phyloP scores from a whole-genome alignment of 2,797 vertebrate genomes.

The Hyperoplus lanceolatus region DNA sequence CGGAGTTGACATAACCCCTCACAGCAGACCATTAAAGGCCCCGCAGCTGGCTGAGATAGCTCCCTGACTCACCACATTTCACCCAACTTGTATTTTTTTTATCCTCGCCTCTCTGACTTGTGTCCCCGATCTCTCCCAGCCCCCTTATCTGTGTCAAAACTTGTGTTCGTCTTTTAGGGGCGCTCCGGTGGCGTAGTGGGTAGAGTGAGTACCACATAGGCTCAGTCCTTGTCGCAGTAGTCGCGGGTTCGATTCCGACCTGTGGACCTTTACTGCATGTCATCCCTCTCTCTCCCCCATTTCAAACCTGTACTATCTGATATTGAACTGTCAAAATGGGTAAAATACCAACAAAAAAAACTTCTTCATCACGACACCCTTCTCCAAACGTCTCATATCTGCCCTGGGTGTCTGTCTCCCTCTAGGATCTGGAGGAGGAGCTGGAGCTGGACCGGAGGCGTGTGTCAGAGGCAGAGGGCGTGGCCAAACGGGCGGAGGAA shows the following conservation, averaged over 20 bases:
- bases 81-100: constrained; percentile 31
- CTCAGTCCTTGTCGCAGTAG: no score
- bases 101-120: constrained; percentile 35
- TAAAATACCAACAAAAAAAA: neutral
- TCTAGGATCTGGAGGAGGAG: constrained; percentile 90
- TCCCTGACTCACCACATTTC: constrained; percentile 70
- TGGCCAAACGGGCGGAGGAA: constrained; percentile 87
- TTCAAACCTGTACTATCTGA: no score
- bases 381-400: no score
- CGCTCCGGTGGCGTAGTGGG: neutral
- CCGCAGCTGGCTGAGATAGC: constrained; percentile 48
- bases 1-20: constrained; percentile 74
- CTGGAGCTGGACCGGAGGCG: constrained; percentile 86
- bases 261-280: neutral
- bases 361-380: no score
- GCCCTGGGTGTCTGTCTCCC: constrained; percentile 5
- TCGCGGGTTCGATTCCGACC: no score
- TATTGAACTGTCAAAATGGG: no score
- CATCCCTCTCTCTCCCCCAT: constrained; percentile 6
- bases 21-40: constrained; percentile 70
- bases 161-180: constrained; percentile 15
- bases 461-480: constrained; percentile 85
- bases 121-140: constrained; percentile 33
- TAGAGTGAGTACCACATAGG: no score
- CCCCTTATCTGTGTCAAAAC: constrained; percentile 51